These are phyloP conservation scores for Chouioia cunea DNA, from an alignment of 2,888 invertebrate species.

Conservation along the genomic window DNA sequence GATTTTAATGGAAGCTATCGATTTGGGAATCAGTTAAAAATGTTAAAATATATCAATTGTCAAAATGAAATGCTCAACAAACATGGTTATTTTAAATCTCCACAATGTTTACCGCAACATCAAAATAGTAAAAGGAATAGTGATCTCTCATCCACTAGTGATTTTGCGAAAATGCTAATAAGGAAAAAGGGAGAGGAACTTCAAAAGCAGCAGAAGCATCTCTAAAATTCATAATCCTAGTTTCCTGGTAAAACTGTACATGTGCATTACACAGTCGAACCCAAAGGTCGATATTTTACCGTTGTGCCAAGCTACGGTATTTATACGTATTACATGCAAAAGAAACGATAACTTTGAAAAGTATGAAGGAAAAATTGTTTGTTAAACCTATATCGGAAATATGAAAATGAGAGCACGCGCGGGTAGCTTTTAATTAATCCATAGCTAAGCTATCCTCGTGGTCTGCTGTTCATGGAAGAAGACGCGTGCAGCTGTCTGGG, in stretches of 20 bases:
- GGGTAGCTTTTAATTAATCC: constrained; percentile 43
- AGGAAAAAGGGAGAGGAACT: constrained; percentile 16
- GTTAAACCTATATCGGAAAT: constrained; percentile 41
- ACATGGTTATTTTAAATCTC: too few relatives aligned
- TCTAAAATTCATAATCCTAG: too few relatives aligned
- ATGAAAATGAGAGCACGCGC: constrained; percentile 39
- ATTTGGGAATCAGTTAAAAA: too few relatives aligned
- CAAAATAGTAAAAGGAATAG: too few relatives aligned
- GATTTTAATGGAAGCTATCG: too few relatives aligned
- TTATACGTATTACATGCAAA: background rate
- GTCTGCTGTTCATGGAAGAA: background rate
- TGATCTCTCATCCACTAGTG: background rate
- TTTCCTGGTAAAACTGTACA: too few relatives aligned
- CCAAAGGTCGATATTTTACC: too few relatives aligned
- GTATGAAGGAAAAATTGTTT: constrained; percentile 32
- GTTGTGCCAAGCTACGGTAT: too few relatives aligned
- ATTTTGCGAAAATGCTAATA: background rate
- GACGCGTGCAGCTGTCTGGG: background rate
- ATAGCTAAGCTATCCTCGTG: constrained; percentile 5
- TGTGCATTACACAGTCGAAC: background rate
- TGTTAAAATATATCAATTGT: too few relatives aligned
- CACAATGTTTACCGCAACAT: too few relatives aligned
- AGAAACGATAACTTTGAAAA: constrained; percentile 40
- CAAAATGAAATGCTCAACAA: too few relatives aligned
- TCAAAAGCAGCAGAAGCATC: constrained; percentile 20